Evolutionary conservation across 1,140 invertebrate genomes (phyloP), one percentile per base, ranked within the genome.

Genomic region (Stenopsyche tienmushanensis): DNA sequence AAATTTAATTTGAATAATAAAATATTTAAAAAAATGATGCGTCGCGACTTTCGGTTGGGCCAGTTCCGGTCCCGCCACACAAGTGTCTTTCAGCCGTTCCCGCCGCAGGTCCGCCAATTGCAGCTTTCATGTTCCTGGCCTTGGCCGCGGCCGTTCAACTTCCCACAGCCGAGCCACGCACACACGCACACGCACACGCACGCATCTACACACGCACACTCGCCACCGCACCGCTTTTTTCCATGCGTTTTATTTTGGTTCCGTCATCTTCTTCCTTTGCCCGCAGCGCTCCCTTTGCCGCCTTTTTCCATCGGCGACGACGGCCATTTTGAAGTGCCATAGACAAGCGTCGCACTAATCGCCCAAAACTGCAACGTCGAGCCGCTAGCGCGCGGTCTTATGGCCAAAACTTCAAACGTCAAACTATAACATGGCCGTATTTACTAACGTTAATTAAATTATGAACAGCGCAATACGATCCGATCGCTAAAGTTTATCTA

Each of bases 81-180:
- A 18, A 17, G 41, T 45, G 55, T 59, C 13, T 47, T 47, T 47
- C 10, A 47, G 44, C 10, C 29, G 44, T 47, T 47, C 44, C 44
- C 44, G 44, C 10, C 44, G 44, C 44, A 47, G 29, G 57, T 47
- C 8, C 2, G 42, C 42, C 42, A 60, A 60, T 60, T 60, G 57
- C 57, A 60, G 57, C 41, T 60, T 60, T 60, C 41, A 60, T 60
- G 57, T 60, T 39, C 34, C 34, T 60, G 57, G 57, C 57, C 57
- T 60, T 60, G 57, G 57, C 42, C 42, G 57, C 57, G 57, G 57
- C 15, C 57, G 25, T 60, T 60, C 29, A 60, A 45, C 57, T 60
- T 49, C 21, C 57, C 24, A 39, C 54, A 42, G 54, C 29, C 20
- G 13, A 3, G 13, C 26, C 29, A 34, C 29, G 29, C 29, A 34